Evolutionary conservation across 2,113 vertebrate species (phyloP), one percentile per base, ranked within the genome.

Genomic region (Lampris megalopsis): DNA sequence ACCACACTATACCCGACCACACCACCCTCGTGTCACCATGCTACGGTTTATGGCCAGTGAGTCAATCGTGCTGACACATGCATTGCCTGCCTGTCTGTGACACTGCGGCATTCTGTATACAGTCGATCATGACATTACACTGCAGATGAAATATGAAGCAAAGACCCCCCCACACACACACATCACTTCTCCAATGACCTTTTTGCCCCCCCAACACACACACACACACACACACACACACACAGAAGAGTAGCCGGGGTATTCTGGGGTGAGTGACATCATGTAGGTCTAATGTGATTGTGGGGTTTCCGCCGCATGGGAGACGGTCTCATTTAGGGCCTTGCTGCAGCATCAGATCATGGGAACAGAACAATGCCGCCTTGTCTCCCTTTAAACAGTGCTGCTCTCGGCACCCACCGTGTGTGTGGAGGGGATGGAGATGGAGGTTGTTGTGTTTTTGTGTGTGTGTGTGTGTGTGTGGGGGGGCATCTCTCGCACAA

Each of bases 241-340:
- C 24, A 24, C 24, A 24, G 24, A 24, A 77, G 69, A 85, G 74
- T 83, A 81, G 83, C 79, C 60, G 65, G 83, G 85, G 74, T 80
- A 49, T 78, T 76, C 47, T 62, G 40, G 75, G 73, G 63, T 75
- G 80, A 80, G 80, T 93, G 91, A 92, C 91, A 92, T 93, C 90
- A 92, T 90, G 84, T 79, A 54, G 86, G 81, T 87, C 87, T 88
- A 76, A 87, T 85, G 86, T 83, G 76, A 81, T 54, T 72, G 81
- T 66, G 43, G 75, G 63, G 65, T 77, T 65, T 64, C 53, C 65
- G 64, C 64, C 86, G 76, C 24, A 24, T 24, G 75, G 5, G 77
- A 68, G 74, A 49, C 83, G 60, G 82, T 79, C 91, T 54, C 63
- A 80, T 88, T 88, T 84, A 81, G 60, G 80, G 80, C 88, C 88